Evolutionary conservation across 2,113 vertebrate genomes (phyloP), one percentile per base, ranked within the genome.

Genomic region (Lathamus discolor): DNA sequence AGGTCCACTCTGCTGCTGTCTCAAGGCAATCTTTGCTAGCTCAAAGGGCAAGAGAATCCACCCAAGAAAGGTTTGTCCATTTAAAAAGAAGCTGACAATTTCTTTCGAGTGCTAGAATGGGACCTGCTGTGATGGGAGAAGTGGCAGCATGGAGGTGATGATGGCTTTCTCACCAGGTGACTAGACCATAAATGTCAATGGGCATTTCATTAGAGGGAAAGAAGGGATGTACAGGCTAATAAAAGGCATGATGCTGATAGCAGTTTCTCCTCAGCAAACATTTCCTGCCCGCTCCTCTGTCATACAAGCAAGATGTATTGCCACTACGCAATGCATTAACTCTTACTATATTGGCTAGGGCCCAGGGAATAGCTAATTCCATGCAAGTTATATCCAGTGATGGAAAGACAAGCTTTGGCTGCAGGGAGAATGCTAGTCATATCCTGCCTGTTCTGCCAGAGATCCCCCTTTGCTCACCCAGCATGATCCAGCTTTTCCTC

Each of bases 151-250:
- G 46, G 51, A 90, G 59, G 61, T 94, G 86, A 84, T 6, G 3
- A 92, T 78, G 51, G 61, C 48, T 93, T 94, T 95, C 85, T 90
- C 61, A 90, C 59, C 85, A 52, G 80, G 77, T 91, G 83, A 86
- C 74, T 75, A 75, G 62, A 82, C 39, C 81, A 69, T 91, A 92
- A 94, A 96, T 82, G 88, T 92, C 93, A 95, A 37, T 79, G 80
- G 86, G 48, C 80, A 93, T 96, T 96, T 96, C 83, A 94, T 93
- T 92, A 92, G 62, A 83, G 73, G 52, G 69, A 86, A 88, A 62
- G 83, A 92, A 78, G 37, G 64, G 84, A 75, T 23, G 43, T 54
- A 73, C 62, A 82, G 86, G 62, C 66, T 84, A 88, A 87, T 92
- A 89, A 91, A 90, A 96, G 39, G 62, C 74, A 76, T 2, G 8